These are phyloP conservation scores for Brachystomella parvula DNA, from an alignment of 1,140 invertebrate genomes.

Conservation along the genomic window DNA sequence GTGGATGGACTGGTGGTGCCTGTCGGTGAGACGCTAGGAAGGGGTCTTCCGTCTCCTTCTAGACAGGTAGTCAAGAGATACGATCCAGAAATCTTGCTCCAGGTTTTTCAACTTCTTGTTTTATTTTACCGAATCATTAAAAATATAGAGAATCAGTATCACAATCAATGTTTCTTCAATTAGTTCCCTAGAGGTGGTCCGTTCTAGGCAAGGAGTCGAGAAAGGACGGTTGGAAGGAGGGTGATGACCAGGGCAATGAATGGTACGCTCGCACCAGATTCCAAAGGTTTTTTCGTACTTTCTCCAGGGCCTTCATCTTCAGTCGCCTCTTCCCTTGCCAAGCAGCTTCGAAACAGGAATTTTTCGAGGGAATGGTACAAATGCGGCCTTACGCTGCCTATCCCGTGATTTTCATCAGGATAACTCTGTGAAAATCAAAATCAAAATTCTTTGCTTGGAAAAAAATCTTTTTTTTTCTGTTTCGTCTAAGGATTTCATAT, in stretches of 20 bases:
- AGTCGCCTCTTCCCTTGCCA: neutral
- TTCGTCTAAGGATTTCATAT: neutral
- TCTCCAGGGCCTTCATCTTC: neutral
- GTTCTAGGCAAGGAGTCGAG: neutral
- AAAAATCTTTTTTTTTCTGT: neutral
- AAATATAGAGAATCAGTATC: neutral
- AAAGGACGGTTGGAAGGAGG: neutral
- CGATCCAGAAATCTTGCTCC: neutral
- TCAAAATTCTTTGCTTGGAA: neutral
- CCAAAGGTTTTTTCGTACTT: neutral
- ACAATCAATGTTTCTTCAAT: constrained; percentile 8
- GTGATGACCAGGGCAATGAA: neutral
- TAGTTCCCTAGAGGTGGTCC: neutral
- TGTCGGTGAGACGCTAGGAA: too few species aligned
- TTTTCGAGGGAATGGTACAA: constrained; percentile 80
- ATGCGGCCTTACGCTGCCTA: constrained; percentile 52
- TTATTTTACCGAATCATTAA: too few species aligned
- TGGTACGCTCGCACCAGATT: neutral
- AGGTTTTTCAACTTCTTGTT: too few species aligned
- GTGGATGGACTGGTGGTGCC: too few species aligned
- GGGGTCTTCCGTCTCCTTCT: neutral
- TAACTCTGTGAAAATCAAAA: constrained; percentile 63
- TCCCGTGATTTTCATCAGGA: constrained; percentile 80
- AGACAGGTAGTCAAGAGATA: neutral
- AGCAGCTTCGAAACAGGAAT: constrained; percentile 55